These are phyloP conservation scores for Synergus laeviventris DNA, from an alignment of 2,888 invertebrate genomes.

Conservation along the genomic window DNA sequence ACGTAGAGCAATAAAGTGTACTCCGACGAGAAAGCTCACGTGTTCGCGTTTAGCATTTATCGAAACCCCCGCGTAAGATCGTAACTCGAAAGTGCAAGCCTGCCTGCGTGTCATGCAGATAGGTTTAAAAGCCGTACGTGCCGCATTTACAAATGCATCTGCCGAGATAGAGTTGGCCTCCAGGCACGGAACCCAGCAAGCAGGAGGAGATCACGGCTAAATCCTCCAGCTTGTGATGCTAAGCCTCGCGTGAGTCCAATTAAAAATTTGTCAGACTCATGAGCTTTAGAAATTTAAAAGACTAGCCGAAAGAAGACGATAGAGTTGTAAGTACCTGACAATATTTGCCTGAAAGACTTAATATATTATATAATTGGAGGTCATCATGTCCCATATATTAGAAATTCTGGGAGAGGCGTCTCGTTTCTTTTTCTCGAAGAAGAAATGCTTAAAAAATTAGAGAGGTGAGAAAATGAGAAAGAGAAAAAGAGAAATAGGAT, in stretches of 20 bases:
- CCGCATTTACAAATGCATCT: slow-evolving; percentile 72
- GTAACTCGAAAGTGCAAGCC: slow-evolving; percentile 73
- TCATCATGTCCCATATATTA: background rate
- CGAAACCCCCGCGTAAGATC: slow-evolving; percentile 73
- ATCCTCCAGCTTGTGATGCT: slow-evolving; percentile 10
- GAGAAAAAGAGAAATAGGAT: background rate
- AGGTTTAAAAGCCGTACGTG: slow-evolving; percentile 75
- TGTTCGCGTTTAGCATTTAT: slow-evolving; percentile 76
- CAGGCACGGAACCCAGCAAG: slow-evolving; percentile 35
- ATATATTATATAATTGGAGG: background rate
- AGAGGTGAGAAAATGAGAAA: slow-evolving; percentile 41
- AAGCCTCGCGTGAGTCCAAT: slow-evolving; percentile 21
- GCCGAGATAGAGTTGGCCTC: slow-evolving; percentile 51
- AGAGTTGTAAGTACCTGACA: background rate
- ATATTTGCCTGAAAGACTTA: background rate
- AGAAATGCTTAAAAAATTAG: slow-evolving; percentile 27
- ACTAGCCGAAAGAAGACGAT: background rate
- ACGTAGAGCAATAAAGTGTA: slow-evolving; percentile 70
- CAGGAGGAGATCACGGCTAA: slow-evolving; percentile 13
- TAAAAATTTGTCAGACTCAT: slow-evolving; percentile 28
- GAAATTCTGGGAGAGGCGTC: too few relatives aligned
- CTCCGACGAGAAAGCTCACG: slow-evolving; percentile 74
- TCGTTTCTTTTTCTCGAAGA: too few relatives aligned
- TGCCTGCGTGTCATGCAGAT: slow-evolving; percentile 74
- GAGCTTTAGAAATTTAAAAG: slow-evolving; percentile 3